Evolutionary conservation across 2,113 vertebrate genomes (phyloP), one percentile per base, ranked within the genome.

Genomic region (Hippocampus mohnikei): DNA sequence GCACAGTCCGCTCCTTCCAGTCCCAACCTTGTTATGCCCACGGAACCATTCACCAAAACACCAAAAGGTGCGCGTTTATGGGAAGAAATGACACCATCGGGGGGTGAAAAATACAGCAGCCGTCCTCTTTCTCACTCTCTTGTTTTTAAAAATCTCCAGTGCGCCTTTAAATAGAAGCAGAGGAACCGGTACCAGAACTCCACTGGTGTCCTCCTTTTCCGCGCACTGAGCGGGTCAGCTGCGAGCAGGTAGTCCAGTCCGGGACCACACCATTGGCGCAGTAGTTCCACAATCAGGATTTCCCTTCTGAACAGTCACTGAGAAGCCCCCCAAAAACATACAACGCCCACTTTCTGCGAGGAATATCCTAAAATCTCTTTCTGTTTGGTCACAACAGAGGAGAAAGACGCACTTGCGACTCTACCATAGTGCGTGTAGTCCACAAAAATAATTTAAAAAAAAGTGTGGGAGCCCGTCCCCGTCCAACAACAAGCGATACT

Each of bases 31-130:
- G 81, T 90, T 83, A 88, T 74, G 62, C 65, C 79, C 75, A 79
- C 83, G 72, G 75, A 50, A 78, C 88, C 88, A 90, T 91, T 86
- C 84, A 92, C 68, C 69, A 79, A 81, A 72, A 79, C 69, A 25
- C 74, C 18, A 20, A 41, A 23, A 82, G 60, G 71, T 59, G 69
- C 64, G 72, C 70, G 80, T 74, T 70, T n/a, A 33, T 12, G 11
- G 50, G 65, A 53, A 40, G 63, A 74, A 69, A 67, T 50, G 63
- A 42, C 66, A 75, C 40, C 70, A 56, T 29, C 15, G 15, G 27
- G 58, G 7, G 16, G 62, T 66, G 25, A 48, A 27, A 74, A 78
- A 50, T 33, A 21, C 0, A 70, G 55, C 65, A 82, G 74, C 73
- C 65, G 69, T 70, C 61, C 73, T 56, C 33, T n/a, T 23, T 78